These are phyloP conservation scores for Leontocebus nigricollis DNA, from an alignment of 2,797 vertebrate species.

Conservation along the genomic window DNA sequence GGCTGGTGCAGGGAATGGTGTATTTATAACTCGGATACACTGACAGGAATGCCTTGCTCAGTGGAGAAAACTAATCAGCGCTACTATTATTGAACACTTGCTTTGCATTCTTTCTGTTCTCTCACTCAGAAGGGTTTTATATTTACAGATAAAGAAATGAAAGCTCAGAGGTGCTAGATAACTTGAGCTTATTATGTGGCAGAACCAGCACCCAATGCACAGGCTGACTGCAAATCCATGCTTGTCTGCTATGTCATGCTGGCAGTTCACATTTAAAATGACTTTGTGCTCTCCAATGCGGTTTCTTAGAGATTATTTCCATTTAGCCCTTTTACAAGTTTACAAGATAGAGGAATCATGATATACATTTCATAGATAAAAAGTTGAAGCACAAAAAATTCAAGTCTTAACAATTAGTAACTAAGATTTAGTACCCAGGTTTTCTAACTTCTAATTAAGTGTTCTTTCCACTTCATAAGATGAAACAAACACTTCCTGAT, in stretches of 20 bases:
- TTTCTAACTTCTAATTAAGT: neutral
- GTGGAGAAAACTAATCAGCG: slow-evolving; percentile 10
- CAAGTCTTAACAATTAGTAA: slow-evolving; percentile 46
- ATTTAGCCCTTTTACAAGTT: neutral
- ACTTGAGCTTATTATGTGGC: neutral
- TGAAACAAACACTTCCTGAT: neutral
- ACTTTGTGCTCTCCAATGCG: neutral
- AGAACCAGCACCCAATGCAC: neutral
- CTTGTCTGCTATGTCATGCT: neutral
- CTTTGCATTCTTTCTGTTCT: neutral
- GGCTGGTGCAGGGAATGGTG: slow-evolving; percentile 10
- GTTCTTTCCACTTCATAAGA: neutral
- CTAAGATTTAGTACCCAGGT: neutral
- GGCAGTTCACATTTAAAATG: neutral
- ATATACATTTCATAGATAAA: neutral
- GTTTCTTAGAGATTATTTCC: slow-evolving; percentile 32
- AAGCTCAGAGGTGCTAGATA: slow-evolving; percentile 33
- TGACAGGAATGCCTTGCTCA: slow-evolving; percentile 34
- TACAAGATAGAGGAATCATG: slow-evolving; percentile 12
- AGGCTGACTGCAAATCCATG: neutral
- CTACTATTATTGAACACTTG: neutral
- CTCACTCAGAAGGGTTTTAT: neutral
- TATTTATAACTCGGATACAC: slow-evolving; percentile 61
- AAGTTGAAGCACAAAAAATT: neutral
- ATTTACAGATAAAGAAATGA: slow-evolving; percentile 9